phyloP scores from a whole-genome alignment of 2,888 invertebrate genomes.

The Neocrepidodera transversa region DNA sequence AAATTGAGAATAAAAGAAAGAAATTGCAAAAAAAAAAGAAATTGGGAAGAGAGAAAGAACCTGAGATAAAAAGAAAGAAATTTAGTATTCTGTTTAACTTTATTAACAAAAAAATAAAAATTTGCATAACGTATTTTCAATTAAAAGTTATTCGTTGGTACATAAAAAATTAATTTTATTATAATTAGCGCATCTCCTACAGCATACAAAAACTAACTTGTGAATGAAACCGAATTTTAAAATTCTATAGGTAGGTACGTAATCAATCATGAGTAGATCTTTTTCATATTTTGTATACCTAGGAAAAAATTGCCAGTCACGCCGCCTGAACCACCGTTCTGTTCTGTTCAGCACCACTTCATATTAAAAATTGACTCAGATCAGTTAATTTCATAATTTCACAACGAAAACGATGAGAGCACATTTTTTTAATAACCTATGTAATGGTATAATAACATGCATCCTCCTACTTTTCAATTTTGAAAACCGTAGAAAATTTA shows the following conservation, averaged over 20 bases:
- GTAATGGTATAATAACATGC: slow-evolving; percentile 38
- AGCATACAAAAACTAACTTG: not conserved
- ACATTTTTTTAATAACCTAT: slow-evolving; percentile 46
- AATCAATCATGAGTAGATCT: not conserved
- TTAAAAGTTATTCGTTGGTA: too few relatives aligned
- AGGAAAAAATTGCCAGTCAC: slow-evolving; percentile 11
- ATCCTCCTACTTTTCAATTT: slow-evolving; percentile 25
- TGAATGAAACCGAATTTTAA: not conserved
- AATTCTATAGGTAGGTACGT: not conserved
- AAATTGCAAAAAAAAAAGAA: too few relatives aligned
- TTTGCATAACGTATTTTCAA: too few relatives aligned
- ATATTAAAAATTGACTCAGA: slow-evolving; percentile 43
- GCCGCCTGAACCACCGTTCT: not conserved
- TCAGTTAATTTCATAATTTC: slow-evolving; percentile 36
- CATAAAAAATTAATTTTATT: too few relatives aligned
- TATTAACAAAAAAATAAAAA: too few relatives aligned
- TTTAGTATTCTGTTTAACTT: too few relatives aligned
- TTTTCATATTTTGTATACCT: slow-evolving; percentile 3
- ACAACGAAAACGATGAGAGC: slow-evolving; percentile 44
- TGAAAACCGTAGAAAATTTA: slow-evolving; percentile 6
- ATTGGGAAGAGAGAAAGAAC: too few relatives aligned
- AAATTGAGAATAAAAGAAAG: too few relatives aligned
- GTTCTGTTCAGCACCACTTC: slow-evolving; percentile 29
- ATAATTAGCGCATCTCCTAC: slow-evolving; percentile 6
- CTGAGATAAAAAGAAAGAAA: too few relatives aligned